These are phyloP conservation scores for Lepidochrysops patricia DNA, from an alignment of 2,888 invertebrate genomes.

Conservation along the genomic window DNA sequence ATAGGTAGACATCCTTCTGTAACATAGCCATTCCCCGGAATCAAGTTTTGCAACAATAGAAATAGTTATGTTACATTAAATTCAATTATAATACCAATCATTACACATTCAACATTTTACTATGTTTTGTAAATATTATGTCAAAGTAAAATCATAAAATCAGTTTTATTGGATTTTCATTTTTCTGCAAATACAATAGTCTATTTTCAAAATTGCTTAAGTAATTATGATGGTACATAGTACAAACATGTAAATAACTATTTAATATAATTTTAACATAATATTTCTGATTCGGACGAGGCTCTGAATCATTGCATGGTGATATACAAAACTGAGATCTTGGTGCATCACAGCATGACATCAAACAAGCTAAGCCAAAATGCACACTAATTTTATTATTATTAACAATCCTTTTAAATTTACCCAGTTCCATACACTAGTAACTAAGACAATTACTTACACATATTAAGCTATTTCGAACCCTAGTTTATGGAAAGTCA, in stretches of 20 bases:
- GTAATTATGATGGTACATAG: neutral
- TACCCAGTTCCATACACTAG: neutral
- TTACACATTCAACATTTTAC: neutral
- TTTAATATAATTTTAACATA: neutral
- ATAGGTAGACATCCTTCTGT: constrained; percentile 20
- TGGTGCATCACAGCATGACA: constrained; percentile 31
- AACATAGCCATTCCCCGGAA: constrained; percentile 7
- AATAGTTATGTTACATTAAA: constrained; percentile 7
- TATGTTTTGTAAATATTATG: neutral
- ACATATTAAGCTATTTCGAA: neutral
- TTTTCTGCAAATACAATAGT: neutral
- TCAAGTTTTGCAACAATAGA: neutral
- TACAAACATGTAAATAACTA: neutral
- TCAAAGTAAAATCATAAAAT: neutral
- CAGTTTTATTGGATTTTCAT: neutral
- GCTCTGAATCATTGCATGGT: constrained; percentile 15
- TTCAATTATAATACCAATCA: neutral
- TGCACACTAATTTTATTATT: neutral
- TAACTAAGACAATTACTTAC: constrained; percentile 1
- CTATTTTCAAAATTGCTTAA: neutral
- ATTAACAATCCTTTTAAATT: neutral
- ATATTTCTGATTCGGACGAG: neutral
- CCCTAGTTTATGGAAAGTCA: neutral
- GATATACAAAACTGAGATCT: constrained; percentile 32
- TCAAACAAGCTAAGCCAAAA: constrained; percentile 3